Evolutionary conservation across 1,140 invertebrate species (phyloP).

Genomic region (Drosophila eugracilis): DNA sequence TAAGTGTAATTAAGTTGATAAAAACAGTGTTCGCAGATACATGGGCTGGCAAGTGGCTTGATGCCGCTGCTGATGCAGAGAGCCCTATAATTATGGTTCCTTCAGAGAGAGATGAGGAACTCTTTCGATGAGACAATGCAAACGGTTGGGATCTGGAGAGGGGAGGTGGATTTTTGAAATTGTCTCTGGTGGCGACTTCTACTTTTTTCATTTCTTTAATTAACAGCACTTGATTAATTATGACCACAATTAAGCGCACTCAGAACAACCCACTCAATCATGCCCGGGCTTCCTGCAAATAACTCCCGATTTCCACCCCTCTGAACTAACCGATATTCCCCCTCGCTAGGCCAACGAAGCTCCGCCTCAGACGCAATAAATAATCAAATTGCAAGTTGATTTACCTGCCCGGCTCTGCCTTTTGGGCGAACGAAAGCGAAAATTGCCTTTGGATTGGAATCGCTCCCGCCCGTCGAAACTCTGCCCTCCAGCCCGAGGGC

Average conservation of each 20-base stretch:
- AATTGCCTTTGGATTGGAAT: slow-evolving; percentile 69
- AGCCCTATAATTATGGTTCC: slow-evolving; percentile 41
- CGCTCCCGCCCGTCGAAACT: slow-evolving; percentile 15
- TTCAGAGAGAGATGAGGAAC: slow-evolving; percentile 2
- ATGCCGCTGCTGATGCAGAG: slow-evolving; percentile 36
- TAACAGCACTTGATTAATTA: slow-evolving; percentile 78
- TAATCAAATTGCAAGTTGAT: slow-evolving; percentile 78
- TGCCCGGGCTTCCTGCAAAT: slow-evolving; percentile 47
- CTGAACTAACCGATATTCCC: neutral
- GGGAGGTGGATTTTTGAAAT: slow-evolving; percentile 16
- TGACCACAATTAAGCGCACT: slow-evolving; percentile 53
- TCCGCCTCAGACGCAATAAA: slow-evolving; percentile 66
- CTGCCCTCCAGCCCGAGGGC: slow-evolving; percentile 32
- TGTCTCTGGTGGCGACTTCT: slow-evolving; percentile 7
- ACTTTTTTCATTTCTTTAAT: slow-evolving; percentile 60
- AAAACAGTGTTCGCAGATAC: slow-evolving; percentile 63
- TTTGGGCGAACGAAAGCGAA: slow-evolving; percentile 74
- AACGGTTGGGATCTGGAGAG: neutral
- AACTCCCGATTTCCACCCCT: slow-evolving; percentile 8
- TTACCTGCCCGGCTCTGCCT: slow-evolving; percentile 46
- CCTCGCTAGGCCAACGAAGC: slow-evolving; percentile 4
- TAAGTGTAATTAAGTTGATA: slow-evolving; percentile 74
- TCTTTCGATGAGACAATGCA: slow-evolving; percentile 4
- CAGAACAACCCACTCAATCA: slow-evolving; percentile 72
- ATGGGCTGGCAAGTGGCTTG: slow-evolving; percentile 28